Conservation (phyloP, 2,888 invertebrate genomes). For the Trachelus troglodyta region DNA sequence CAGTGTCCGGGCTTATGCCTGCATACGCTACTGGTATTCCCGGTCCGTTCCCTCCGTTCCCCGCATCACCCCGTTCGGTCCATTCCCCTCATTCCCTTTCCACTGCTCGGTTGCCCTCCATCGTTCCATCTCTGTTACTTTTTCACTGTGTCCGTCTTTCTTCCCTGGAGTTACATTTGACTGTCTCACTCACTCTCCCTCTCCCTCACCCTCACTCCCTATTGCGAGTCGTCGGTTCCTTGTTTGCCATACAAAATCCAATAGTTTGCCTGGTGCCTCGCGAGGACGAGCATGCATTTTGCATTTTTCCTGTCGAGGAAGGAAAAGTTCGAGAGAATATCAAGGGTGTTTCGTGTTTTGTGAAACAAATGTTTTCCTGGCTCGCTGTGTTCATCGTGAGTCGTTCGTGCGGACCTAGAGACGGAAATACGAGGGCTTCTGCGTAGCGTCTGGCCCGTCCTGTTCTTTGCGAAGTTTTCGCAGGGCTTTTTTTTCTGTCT, state of each 20-base stretch:
- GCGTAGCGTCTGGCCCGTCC: too few species aligned
- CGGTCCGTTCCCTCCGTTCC: neutral
- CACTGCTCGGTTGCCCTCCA: neutral
- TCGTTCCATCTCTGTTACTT: neutral
- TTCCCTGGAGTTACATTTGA: conserved; percentile 11
- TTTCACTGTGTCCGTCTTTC: neutral
- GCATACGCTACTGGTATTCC: neutral
- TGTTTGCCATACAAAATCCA: conserved; percentile 67
- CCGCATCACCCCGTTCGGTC: neutral
- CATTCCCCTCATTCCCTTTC: neutral
- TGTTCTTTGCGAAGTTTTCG: too few species aligned
- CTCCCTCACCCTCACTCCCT: conserved; percentile 17
- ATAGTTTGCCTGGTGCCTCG: conserved; percentile 65
- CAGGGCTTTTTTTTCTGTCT: too few species aligned
- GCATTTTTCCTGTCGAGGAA: conserved; percentile 41
- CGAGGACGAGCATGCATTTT: conserved; percentile 56
- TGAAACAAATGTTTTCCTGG: neutral
- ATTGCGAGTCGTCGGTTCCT: conserved; percentile 63
- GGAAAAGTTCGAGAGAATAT: conserved; percentile 36
- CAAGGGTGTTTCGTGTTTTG: neutral
- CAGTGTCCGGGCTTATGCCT: neutral
- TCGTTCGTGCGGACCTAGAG: neutral
- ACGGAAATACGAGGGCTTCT: conserved; percentile 14
- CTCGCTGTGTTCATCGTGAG: too few species aligned
- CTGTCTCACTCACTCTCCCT: conserved; percentile 43